These are phyloP conservation scores for Girardia tigrina DNA, from an alignment of 2,888 invertebrate species.

Conservation along the genomic window DNA sequence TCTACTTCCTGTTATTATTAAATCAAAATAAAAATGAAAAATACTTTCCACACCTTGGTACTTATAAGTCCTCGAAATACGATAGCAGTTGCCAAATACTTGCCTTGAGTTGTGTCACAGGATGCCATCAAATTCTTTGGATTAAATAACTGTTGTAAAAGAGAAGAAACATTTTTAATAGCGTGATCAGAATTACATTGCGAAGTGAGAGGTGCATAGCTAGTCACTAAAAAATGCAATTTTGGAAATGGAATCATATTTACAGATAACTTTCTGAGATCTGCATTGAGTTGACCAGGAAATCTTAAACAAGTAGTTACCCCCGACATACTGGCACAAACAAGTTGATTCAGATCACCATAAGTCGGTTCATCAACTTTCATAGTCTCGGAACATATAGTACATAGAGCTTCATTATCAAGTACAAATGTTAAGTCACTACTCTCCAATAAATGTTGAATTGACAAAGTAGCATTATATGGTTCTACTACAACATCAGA, in stretches of 20 bases:
- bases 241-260: constrained; percentile 33
- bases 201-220: constrained; percentile 27
- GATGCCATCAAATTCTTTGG: constrained; percentile 26
- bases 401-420: constrained; percentile 3
- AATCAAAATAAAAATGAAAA: background rate
- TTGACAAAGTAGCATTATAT: background rate
- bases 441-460: background rate
- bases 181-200: background rate
- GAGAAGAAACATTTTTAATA: background rate
- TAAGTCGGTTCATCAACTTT: constrained; percentile 17
- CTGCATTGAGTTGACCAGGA: constrained; percentile 35
- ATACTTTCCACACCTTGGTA: background rate
- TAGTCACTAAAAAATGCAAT: constrained; percentile 31
- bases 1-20: constrained; percentile 28
- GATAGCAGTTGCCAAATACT: constrained; percentile 29
- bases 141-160: constrained; percentile 27
- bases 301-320: constrained; percentile 33
- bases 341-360: constrained; percentile 27
- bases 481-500: background rate
- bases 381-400: constrained; percentile 28
- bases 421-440: background rate
- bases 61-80: constrained; percentile 24
- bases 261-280: constrained; percentile 29
- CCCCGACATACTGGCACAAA: constrained; percentile 25
- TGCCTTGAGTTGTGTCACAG: constrained; percentile 24